These are phyloP conservation scores for Nothoprocta perdicaria DNA, from an alignment of 2,113 vertebrate species.

Conservation along the genomic window DNA sequence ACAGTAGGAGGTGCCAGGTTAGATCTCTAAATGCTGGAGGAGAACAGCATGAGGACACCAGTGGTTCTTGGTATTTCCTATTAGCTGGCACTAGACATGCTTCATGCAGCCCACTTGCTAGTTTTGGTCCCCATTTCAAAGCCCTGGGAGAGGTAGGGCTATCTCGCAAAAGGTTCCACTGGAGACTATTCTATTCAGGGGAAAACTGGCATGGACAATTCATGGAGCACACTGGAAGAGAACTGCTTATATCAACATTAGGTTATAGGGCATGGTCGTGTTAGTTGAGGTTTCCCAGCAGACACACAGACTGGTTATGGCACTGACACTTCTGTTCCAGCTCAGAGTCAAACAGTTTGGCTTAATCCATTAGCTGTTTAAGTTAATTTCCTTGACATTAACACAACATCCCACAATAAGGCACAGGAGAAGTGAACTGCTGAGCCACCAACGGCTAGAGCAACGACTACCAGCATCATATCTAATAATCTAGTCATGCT, in stretches of 20 bases:
- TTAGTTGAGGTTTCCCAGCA: background rate
- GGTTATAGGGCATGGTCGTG: background rate
- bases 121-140: background rate
- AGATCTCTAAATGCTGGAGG: background rate
- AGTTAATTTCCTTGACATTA: background rate
- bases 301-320: background rate
- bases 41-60: background rate
- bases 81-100: background rate
- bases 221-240: background rate
- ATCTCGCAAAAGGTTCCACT: background rate
- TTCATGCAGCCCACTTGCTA: background rate
- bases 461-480: background rate
- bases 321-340: background rate
- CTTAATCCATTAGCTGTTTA: background rate
- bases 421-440: background rate
- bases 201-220: background rate
- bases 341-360: background rate
- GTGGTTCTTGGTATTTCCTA: background rate
- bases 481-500: background rate
- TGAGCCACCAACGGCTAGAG: background rate
- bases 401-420: background rate
- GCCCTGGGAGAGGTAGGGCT: background rate
- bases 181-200: background rate
- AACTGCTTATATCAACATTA: background rate
- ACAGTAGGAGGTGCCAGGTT: fast-evolving